These are phyloP conservation scores for Eilema caniola DNA, from an alignment of 2,888 invertebrate species.

Conservation along the genomic window DNA sequence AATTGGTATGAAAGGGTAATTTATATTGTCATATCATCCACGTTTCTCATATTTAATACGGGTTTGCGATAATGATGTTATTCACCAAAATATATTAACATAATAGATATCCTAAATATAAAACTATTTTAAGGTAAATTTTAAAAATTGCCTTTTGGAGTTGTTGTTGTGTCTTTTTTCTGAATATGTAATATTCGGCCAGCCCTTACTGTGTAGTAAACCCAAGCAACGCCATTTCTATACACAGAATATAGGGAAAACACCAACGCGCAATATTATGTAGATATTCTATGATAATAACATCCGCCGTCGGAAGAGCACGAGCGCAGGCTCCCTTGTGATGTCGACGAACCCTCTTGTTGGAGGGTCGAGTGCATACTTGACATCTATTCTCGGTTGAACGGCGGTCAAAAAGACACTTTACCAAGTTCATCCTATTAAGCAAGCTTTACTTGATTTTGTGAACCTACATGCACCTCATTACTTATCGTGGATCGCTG, in stretches of 20 bases:
- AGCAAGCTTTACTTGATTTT: constrained; percentile 78
- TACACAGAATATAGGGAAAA: constrained; percentile 24
- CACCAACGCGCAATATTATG: constrained; percentile 24
- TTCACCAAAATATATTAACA: constrained; percentile 85
- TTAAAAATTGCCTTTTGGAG: constrained; percentile 83
- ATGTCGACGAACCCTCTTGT: constrained; percentile 19
- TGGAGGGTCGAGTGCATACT: constrained; percentile 40
- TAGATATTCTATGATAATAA: constrained; percentile 25
- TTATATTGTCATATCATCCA: constrained; percentile 88
- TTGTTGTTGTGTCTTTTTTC: constrained; percentile 82
- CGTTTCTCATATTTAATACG: constrained; percentile 87
- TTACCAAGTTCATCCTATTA: constrained; percentile 71
- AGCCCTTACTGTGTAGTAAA: constrained; percentile 62
- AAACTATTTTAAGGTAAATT: constrained; percentile 83
- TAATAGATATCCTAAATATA: constrained; percentile 83
- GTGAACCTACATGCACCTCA: constrained; percentile 82
- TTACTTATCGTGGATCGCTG: constrained; percentile 82
- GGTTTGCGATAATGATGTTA: constrained; percentile 87
- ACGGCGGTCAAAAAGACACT: constrained; percentile 65
- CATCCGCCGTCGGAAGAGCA: constrained; percentile 21
- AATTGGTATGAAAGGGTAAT: constrained; percentile 88
- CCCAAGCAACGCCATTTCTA: constrained; percentile 30
- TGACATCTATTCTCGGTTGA: constrained; percentile 49
- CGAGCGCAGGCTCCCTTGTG: neutral
- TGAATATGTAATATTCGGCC: constrained; percentile 82